These are phyloP conservation scores for Cebidichthys violaceus DNA, from an alignment of 2,113 vertebrate genomes.

Conservation along the genomic window DNA sequence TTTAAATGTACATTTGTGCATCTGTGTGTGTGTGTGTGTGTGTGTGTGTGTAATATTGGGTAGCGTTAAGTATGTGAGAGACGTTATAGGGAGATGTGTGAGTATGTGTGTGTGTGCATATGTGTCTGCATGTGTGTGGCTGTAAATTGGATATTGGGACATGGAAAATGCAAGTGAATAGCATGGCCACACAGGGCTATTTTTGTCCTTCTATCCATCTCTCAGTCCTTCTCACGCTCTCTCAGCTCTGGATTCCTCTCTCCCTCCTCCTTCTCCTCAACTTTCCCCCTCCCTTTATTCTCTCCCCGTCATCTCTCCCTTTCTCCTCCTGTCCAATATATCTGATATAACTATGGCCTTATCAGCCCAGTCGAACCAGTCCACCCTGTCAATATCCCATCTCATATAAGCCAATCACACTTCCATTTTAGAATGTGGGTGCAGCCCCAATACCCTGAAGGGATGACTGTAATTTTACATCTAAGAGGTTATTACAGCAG, in stretches of 20 bases:
- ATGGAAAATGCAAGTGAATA: conserved; percentile 76
- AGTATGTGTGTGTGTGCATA: conserved; percentile 25
- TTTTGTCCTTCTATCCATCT: conserved; percentile 73
- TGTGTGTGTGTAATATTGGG: conserved; percentile 1
- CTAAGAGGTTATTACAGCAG: conserved; percentile 49
- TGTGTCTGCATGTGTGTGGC: conserved; percentile 17
- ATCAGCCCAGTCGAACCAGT: conserved; percentile 44
- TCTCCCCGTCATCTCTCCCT: conserved; percentile 22
- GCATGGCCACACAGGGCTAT: conserved; percentile 74
- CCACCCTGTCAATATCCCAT: conserved; percentile 27
- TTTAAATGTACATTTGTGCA: neutral
- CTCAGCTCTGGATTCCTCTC: conserved; percentile 41
- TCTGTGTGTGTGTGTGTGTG: neutral
- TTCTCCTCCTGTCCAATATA: conserved; percentile 23
- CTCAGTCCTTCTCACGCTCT: conserved; percentile 62
- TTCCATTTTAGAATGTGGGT: conserved; percentile 37
- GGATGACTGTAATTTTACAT: conserved; percentile 62
- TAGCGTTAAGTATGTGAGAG: conserved; percentile 27
- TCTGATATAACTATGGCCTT: conserved; percentile 25
- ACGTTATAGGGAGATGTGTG: conserved; percentile 18
- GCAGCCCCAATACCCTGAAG: conserved; percentile 39
- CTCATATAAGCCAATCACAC: conserved; percentile 38
- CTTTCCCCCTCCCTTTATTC: conserved; percentile 23
- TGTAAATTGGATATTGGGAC: conserved; percentile 75
- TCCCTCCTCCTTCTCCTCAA: conserved; percentile 19